Evolutionary conservation across 2,113 vertebrate species (phyloP).

Genomic region (Myocastor coypus): DNA sequence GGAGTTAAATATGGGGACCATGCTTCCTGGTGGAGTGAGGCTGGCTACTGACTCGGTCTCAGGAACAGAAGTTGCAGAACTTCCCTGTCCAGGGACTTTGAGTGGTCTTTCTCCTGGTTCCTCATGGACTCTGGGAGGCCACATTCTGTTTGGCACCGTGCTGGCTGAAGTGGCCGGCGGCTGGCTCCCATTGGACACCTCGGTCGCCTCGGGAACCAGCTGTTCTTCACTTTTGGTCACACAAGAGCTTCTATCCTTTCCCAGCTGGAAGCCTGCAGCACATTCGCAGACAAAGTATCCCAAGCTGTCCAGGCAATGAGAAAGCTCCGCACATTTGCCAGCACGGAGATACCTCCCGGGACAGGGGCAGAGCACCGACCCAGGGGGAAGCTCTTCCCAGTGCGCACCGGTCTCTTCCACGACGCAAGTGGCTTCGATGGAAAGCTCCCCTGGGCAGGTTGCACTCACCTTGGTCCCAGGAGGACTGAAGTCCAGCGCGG

Average conservation of each 20-base stretch:
- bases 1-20: background rate
- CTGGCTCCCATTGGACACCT: background rate
- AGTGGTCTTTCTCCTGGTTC: conserved; percentile 1
- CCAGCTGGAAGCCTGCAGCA: conserved; percentile 45
- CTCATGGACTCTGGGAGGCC: background rate
- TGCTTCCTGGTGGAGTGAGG: background rate
- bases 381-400: conserved; percentile 73
- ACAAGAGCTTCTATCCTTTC: conserved; percentile 56
- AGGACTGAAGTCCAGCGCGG: conserved; percentile 83
- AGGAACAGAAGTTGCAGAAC: background rate
- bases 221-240: background rate
- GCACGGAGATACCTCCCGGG: conserved; percentile 60
- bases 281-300: conserved; percentile 80
- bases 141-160: background rate
- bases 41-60: background rate
- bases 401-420: conserved; percentile 16
- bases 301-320: conserved; percentile 68
- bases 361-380: conserved; percentile 76
- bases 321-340: conserved; percentile 63
- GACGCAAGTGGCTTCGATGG: conserved; percentile 40
- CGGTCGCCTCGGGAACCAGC: background rate
- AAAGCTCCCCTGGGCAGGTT: conserved; percentile 63
- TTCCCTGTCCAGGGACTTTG: background rate
- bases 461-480: conserved; percentile 83
- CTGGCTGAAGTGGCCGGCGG: background rate